Percentiles rank a stretch among this genome's conserved stretches.
Conservation (phyloP, 1,140 invertebrate genomes). For the Drosophila navojoa region DNA sequence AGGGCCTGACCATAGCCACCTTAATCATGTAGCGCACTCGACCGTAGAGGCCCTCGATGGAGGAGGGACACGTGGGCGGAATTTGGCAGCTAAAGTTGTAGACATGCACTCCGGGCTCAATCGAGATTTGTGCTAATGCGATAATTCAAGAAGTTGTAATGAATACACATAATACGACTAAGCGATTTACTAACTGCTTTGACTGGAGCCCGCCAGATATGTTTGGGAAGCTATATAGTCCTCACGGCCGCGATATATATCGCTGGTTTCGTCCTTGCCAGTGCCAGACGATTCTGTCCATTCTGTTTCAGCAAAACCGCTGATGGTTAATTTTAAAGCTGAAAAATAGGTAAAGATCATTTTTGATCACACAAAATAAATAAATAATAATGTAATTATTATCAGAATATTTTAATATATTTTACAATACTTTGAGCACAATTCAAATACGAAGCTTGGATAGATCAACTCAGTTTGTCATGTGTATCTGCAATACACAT, state of each 20-base stretch:
- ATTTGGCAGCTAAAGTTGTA: conserved; percentile 86
- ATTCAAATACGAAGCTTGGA: too few species aligned
- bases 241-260: conserved; percentile 58
- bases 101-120: conserved; percentile 85
- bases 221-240: conserved; percentile 76
- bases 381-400: too few species aligned
- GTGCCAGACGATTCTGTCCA: conserved; percentile 53
- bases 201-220: conserved; percentile 65
- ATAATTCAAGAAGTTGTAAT: conserved; percentile 82
- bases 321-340: conserved; percentile 69
- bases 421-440: too few species aligned
- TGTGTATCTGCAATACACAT: too few species aligned
- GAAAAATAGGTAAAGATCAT: too few species aligned
- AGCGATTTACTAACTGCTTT: conserved; percentile 45
- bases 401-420: too few species aligned
- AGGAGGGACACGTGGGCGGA: conserved; percentile 86
- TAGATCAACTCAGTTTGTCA: too few species aligned
- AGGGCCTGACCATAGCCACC: conserved; percentile 88
- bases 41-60: conserved; percentile 89
- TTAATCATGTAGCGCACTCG: conserved; percentile 88
- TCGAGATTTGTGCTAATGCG: conserved; percentile 46
- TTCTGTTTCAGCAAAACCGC: conserved; percentile 64
- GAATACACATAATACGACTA: conserved; percentile 83
- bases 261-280: conserved; percentile 5
- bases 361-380: too few species aligned